phyloP scores from a whole-genome alignment of 2,888 invertebrate genomes.

The Cordylochernes scorpioides region DNA sequence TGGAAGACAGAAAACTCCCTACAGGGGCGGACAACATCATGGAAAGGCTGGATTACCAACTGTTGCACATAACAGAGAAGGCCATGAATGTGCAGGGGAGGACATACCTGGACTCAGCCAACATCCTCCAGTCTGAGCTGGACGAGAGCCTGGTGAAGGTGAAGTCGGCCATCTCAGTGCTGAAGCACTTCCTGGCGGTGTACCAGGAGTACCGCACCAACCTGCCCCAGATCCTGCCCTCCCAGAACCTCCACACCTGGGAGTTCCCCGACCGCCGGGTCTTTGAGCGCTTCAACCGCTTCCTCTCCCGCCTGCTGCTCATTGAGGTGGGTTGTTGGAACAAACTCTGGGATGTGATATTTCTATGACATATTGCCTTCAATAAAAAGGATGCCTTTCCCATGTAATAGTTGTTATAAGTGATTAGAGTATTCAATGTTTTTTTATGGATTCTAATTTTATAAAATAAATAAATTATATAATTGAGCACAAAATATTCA shows the following conservation, averaged over 20 bases:
- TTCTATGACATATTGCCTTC: too few relatives aligned
- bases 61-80: too few relatives aligned
- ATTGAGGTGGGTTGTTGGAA: slow-evolving; percentile 35
- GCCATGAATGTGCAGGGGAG: slow-evolving; percentile 36
- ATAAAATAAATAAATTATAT: too few relatives aligned
- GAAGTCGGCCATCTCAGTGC: slow-evolving; percentile 25
- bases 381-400: too few relatives aligned
- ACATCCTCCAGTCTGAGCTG: slow-evolving; percentile 77
- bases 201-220: slow-evolving; percentile 43
- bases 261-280: slow-evolving; percentile 56
- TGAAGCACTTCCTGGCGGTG: slow-evolving; percentile 31
- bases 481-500: too few relatives aligned
- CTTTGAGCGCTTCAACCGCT: slow-evolving; percentile 47
- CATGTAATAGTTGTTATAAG: too few relatives aligned
- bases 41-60: too few relatives aligned
- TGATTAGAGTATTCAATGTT: too few relatives aligned
- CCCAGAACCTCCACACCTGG: slow-evolving; percentile 34
- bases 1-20: too few relatives aligned
- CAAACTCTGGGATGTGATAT: too few relatives aligned
- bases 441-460: too few relatives aligned
- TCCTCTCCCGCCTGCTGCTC: slow-evolving; percentile 43
- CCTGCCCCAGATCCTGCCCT: slow-evolving; percentile 34
- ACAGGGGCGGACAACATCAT: too few relatives aligned
- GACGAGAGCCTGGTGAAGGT: slow-evolving; percentile 71
- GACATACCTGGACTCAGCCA: slow-evolving; percentile 60